Evolutionary conservation across 2,113 vertebrate genomes (phyloP).

Genomic region (Aplodontia rufa): DNA sequence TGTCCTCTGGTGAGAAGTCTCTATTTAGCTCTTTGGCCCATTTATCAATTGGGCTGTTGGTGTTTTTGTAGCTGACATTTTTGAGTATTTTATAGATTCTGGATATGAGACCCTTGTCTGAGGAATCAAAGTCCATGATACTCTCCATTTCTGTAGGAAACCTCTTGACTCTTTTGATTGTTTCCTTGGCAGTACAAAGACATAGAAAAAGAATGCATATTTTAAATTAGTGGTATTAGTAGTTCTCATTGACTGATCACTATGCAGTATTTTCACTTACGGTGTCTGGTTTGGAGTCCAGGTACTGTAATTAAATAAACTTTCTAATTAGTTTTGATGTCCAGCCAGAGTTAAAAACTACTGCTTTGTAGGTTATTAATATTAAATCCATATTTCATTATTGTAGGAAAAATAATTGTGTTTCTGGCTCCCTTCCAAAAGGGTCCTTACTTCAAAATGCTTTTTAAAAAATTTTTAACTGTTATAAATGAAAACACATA

Average conservation of each 20-base stretch:
- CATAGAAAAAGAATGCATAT: not conserved
- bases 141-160: no score
- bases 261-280: not conserved
- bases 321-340: not conserved
- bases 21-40: no score
- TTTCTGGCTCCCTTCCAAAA: not conserved
- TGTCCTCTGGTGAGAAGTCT: no score
- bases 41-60: no score
- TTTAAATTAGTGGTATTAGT: not conserved
- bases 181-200: no score
- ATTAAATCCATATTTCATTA: slow-evolving; percentile 3
- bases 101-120: no score
- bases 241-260: not conserved
- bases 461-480: not conserved
- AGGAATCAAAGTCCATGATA: no score
- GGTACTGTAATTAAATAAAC: not conserved
- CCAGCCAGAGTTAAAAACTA: not conserved
- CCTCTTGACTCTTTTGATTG: no score
- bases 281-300: not conserved
- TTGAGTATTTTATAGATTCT: no score
- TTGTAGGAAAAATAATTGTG: not conserved
- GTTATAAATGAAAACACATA: not conserved
- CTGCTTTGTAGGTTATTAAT: not conserved
- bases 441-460: not conserved
- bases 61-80: no score